Evolutionary conservation across 2,113 vertebrate genomes (phyloP).

Genomic region (Lota lota): DNA sequence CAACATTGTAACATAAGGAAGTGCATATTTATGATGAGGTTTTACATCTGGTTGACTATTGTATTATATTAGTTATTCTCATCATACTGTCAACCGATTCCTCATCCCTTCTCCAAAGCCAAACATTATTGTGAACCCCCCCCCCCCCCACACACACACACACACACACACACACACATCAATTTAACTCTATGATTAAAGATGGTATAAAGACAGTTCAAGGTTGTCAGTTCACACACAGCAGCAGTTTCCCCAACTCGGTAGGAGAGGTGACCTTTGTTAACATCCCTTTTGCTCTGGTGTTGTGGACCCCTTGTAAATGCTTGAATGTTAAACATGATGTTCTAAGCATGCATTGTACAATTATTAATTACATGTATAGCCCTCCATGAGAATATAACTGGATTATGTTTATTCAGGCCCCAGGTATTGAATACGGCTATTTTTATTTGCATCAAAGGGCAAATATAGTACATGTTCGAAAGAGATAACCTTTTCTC

Average conservation of each 20-base stretch:
- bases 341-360: constrained; percentile 19
- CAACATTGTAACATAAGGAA: constrained; percentile 45
- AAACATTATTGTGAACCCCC: constrained; percentile 29
- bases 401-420: constrained; percentile 18
- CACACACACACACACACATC: neutral
- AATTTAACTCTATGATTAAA: constrained; percentile 1
- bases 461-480: neutral
- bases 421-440: constrained; percentile 6
- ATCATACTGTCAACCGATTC: constrained; percentile 51
- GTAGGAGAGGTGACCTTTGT: constrained; percentile 1
- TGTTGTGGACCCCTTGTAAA: constrained; percentile 2
- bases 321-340: constrained; percentile 14
- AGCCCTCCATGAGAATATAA: neutral
- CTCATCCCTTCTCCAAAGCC: constrained; percentile 44
- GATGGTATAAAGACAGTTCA: constrained; percentile 22
- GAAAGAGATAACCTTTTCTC: neutral
- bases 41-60: constrained; percentile 38
- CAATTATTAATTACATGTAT: constrained; percentile 4
- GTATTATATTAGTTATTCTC: constrained; percentile 29
- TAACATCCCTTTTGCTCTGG: neutral
- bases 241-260: neutral
- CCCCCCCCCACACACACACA: neutral
- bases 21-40: constrained; percentile 4
- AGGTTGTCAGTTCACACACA: neutral
- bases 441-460: neutral